Conservation (phyloP, 2,113 vertebrate species). For the Otis tarda region DNA sequence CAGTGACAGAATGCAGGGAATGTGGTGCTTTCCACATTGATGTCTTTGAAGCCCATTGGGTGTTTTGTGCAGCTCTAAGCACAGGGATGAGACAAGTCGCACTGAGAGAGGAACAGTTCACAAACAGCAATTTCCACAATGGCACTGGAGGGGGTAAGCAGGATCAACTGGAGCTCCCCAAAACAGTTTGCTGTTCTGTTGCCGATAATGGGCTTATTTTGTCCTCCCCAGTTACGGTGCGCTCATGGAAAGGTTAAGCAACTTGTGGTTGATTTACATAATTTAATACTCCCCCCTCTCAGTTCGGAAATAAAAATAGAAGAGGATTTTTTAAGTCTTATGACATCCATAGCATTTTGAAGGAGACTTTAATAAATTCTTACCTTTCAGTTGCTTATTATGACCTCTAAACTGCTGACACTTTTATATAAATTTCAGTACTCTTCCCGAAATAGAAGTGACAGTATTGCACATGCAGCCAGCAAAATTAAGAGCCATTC, state of each 20-base stretch:
- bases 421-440: not conserved
- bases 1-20: not conserved
- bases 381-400: slow-evolving; percentile 20
- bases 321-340: slow-evolving; percentile 7
- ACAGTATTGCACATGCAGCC: not conserved
- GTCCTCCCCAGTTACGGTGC: not conserved
- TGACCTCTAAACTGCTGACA: slow-evolving; percentile 44
- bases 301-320: slow-evolving; percentile 36
- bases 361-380: slow-evolving; percentile 12
- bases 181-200: slow-evolving; percentile 32
- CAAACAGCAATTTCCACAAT: not conserved
- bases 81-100: not conserved
- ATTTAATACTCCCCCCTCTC: slow-evolving; percentile 45
- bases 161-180: slow-evolving; percentile 40
- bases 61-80: not conserved
- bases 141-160: not conserved
- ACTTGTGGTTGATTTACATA: slow-evolving; percentile 61
- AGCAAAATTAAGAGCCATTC: slow-evolving; percentile 37
- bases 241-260: slow-evolving; percentile 56
- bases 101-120: not conserved
- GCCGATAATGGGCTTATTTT: slow-evolving; percentile 64
- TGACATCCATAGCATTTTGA: slow-evolving; percentile 11
- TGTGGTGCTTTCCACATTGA: not conserved
- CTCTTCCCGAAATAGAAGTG: not conserved
- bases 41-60: not conserved